phyloP scores from a whole-genome alignment of 2,113 vertebrate genomes.

The Anas platyrhynchos region DNA sequence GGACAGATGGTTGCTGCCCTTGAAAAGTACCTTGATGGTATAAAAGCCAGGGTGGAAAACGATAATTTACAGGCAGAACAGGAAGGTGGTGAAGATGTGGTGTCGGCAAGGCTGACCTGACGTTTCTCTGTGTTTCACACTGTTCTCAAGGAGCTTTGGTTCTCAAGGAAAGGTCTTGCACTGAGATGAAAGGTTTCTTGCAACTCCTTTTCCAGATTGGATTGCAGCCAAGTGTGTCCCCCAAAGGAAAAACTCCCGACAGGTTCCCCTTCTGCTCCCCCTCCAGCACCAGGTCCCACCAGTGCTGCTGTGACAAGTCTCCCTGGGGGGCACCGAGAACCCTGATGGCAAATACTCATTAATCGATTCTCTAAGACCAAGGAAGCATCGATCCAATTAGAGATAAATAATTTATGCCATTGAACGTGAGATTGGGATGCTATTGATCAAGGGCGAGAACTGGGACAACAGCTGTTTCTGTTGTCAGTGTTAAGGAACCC shows the following conservation, averaged over 20 bases:
- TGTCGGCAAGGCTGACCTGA: neutral
- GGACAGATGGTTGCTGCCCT: neutral
- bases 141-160: neutral
- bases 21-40: neutral
- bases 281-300: neutral
- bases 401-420: constrained; percentile 59
- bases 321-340: neutral
- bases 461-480: constrained; percentile 19
- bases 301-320: neutral
- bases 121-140: accelerated
- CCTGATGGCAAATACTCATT: constrained; percentile 39
- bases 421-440: neutral
- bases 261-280: neutral
- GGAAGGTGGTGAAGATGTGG: neutral
- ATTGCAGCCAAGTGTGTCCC: neutral
- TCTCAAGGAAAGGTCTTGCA: neutral
- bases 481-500: neutral
- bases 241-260: neutral
- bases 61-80: neutral
- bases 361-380: constrained; percentile 53
- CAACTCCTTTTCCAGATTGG: neutral
- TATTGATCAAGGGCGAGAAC: constrained; percentile 27
- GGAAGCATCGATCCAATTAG: constrained; percentile 20
- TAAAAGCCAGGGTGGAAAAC: accelerated
- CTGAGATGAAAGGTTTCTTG: neutral